These are phyloP conservation scores for Crenichthys baileyi DNA, from an alignment of 2,797 vertebrate genomes.

Conservation along the genomic window DNA sequence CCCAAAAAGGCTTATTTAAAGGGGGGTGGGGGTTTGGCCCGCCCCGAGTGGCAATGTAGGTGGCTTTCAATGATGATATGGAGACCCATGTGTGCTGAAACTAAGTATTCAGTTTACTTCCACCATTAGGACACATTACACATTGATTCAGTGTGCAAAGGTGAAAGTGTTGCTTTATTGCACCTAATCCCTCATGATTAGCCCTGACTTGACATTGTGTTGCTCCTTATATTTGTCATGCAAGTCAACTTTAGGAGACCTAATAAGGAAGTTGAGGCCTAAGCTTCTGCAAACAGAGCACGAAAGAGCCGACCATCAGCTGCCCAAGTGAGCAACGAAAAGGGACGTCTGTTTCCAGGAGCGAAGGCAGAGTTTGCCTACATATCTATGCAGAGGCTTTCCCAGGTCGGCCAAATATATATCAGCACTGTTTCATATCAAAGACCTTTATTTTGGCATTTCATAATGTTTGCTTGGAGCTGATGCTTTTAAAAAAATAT, in stretches of 20 bases:
- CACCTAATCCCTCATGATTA: conserved; percentile 57
- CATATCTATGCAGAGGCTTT: conserved; percentile 37
- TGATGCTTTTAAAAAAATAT: conserved; percentile 74
- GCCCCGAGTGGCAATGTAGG: conserved; percentile 72
- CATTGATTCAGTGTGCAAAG: conserved; percentile 47
- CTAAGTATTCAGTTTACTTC: conserved; percentile 69
- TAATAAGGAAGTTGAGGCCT: conserved; percentile 62
- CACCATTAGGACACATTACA: conserved; percentile 51
- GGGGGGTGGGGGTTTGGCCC: no score
- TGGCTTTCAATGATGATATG: conserved; percentile 71
- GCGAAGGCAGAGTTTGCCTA: conserved; percentile 36
- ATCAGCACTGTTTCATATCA: conserved; percentile 74
- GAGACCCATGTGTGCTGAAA: conserved; percentile 63
- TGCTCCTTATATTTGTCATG: conserved; percentile 61
- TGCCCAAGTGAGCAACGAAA: conserved; percentile 48
- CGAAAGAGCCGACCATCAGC: conserved; percentile 52
- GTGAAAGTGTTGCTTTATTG: conserved; percentile 41
- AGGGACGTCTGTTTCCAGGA: conserved; percentile 58
- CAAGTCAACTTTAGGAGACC: conserved; percentile 61
- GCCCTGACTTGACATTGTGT: conserved; percentile 60
- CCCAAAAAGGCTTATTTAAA: no score
- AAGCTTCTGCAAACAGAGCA: conserved; percentile 69
- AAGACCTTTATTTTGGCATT: conserved; percentile 72
- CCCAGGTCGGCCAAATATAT: conserved; percentile 44
- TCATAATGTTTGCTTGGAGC: conserved; percentile 66